Percentiles rank a stretch among this genome's conserved stretches.
Conservation (phyloP, 2,113 vertebrate species). For the Thunnus maccoyii region DNA sequence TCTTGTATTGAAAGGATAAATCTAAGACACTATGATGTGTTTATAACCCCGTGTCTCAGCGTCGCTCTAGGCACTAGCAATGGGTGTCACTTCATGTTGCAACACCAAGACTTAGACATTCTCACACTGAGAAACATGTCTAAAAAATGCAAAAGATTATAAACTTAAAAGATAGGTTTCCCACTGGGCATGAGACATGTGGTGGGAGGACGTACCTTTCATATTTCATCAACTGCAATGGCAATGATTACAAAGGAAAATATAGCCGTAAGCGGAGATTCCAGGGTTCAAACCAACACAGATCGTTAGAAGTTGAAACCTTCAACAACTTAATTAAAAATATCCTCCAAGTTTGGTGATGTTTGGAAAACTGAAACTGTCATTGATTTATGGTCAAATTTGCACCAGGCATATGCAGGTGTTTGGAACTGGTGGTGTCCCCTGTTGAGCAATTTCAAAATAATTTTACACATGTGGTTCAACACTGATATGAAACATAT, state of each 20-base stretch:
- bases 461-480: too few species aligned
- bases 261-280: too few species aligned
- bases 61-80: slow-evolving; percentile 38
- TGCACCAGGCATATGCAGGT: too few species aligned
- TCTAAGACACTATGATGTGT: slow-evolving; percentile 58
- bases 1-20: slow-evolving; percentile 55
- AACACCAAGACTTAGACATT: slow-evolving; percentile 16
- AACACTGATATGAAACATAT: too few species aligned
- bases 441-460: too few species aligned
- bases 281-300: too few species aligned
- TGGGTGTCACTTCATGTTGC: slow-evolving; percentile 26
- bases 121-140: slow-evolving; percentile 18
- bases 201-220: slow-evolving; percentile 16
- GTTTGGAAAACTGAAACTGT: too few species aligned
- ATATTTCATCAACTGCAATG: slow-evolving; percentile 18
- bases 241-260: slow-evolving; percentile 39
- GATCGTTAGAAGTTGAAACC: too few species aligned
- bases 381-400: too few species aligned
- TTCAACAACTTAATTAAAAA: too few species aligned
- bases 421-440: too few species aligned
- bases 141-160: slow-evolving; percentile 43
- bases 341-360: too few species aligned
- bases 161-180: slow-evolving; percentile 22
- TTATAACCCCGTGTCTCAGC: slow-evolving; percentile 48
- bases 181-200: slow-evolving; percentile 12